A percentile compares a stretch with the other conserved stretches of the same genome.
Evolutionary conservation across 2,113 vertebrate genomes (phyloP).

Genomic region (Callocephalon fimbriatum): DNA sequence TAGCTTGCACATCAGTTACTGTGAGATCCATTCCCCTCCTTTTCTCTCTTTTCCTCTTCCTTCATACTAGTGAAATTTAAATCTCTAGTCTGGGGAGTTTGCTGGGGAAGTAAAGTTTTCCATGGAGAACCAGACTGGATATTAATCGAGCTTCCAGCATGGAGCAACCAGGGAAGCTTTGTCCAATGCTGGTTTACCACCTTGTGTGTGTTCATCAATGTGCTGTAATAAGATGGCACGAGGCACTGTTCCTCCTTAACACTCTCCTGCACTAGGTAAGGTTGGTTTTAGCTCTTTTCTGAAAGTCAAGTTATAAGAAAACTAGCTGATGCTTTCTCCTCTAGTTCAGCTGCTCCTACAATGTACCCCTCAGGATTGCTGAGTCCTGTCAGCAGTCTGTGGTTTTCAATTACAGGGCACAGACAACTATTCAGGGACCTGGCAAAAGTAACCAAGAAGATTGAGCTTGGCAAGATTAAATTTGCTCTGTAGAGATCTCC

Average conservation of each 20-base stretch:
- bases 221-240: rapidly evolving
- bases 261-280: not conserved
- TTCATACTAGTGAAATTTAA: not conserved
- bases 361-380: not conserved
- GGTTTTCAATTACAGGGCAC: constrained; percentile 16
- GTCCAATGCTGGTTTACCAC: not conserved
- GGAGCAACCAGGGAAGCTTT: not conserved
- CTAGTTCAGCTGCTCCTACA: not conserved
- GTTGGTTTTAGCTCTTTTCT: not conserved
- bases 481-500: not conserved
- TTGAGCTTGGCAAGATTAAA: constrained; percentile 28
- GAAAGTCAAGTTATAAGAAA: constrained; percentile 9
- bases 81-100: not conserved
- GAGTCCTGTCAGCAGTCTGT: not conserved
- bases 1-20: not conserved
- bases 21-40: not conserved
- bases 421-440: not conserved
- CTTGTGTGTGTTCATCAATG: not conserved
- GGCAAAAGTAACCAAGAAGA: constrained; percentile 22
- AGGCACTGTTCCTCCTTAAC: not conserved
- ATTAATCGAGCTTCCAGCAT: not conserved
- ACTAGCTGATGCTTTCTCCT: not conserved
- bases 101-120: not conserved
- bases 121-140: not conserved
- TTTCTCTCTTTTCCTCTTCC: not conserved